Conservation (phyloP, 2,888 invertebrate species). For the Microplitis manilae region DNA sequence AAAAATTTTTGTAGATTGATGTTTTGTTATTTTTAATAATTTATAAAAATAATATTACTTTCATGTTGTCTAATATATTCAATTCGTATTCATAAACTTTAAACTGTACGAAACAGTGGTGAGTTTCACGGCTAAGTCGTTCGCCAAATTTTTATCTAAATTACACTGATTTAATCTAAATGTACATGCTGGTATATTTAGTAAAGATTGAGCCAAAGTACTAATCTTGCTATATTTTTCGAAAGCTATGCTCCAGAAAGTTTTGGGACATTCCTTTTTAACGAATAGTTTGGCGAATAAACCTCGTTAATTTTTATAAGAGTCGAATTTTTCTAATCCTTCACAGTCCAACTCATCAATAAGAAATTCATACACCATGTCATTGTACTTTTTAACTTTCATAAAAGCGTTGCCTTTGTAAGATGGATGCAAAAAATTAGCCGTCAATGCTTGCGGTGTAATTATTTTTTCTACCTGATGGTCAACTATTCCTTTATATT, state of each 20-base stretch:
- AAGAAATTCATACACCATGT: slow-evolving; percentile 11
- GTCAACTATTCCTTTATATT: slow-evolving; percentile 1
- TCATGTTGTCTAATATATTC: slow-evolving; percentile 2
- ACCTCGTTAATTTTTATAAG: not conserved
- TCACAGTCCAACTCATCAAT: slow-evolving; percentile 17
- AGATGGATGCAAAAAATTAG: slow-evolving; percentile 26
- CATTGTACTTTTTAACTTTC: not conserved
- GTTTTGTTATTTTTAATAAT: not conserved
- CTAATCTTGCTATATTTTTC: slow-evolving; percentile 14
- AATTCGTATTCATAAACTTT: not conserved
- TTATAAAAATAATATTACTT: not conserved
- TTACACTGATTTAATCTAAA: not conserved
- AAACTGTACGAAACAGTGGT: not conserved
- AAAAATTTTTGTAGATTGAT: not conserved
- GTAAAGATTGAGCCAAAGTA: slow-evolving; percentile 13
- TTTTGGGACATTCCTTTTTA: slow-evolving; percentile 7
- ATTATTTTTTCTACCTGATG: slow-evolving; percentile 17
- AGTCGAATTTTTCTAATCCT: slow-evolving; percentile 22
- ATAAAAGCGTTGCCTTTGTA: slow-evolving; percentile 27
- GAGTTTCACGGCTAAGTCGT: not conserved
- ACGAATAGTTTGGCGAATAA: slow-evolving; percentile 20
- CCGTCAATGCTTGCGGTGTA: slow-evolving; percentile 11
- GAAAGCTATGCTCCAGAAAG: slow-evolving; percentile 17
- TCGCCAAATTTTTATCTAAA: not conserved
- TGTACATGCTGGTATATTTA: slow-evolving; percentile 15